Percentiles rank a stretch among this genome's conserved stretches.
These are phyloP conservation scores for Tetraodon nigroviridis DNA, from an alignment of 2,113 vertebrate genomes.

Conservation along the genomic window DNA sequence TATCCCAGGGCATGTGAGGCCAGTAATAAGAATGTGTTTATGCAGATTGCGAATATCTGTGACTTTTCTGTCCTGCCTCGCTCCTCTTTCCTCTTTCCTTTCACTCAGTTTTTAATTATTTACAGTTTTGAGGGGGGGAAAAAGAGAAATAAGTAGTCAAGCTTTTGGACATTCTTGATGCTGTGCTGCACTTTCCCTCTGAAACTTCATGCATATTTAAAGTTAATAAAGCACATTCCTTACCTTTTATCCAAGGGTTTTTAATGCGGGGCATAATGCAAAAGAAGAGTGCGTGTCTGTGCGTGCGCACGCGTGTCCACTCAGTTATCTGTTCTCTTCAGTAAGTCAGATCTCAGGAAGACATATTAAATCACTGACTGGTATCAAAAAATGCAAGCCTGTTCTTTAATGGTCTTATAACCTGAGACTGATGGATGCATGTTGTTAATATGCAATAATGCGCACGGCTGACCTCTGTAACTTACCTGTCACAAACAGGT, in stretches of 20 bases:
- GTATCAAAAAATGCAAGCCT: constrained; percentile 9
- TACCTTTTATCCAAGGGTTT: constrained; percentile 72
- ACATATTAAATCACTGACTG: constrained; percentile 23
- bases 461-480: not conserved
- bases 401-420: constrained; percentile 10
- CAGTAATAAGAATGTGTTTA: constrained; percentile 68
- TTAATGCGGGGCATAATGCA: constrained; percentile 55
- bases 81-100: not conserved
- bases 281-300: constrained; percentile 13
- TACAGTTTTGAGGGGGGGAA: constrained; percentile 52
- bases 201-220: constrained; percentile 80
- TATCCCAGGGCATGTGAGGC: constrained; percentile 56
- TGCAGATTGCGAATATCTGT: constrained; percentile 56
- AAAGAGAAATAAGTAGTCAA: constrained; percentile 69
- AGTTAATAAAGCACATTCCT: constrained; percentile 76
- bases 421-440: not conserved
- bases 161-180: constrained; percentile 72
- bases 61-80: constrained; percentile 39
- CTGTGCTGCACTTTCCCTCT: constrained; percentile 69
- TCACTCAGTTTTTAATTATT: constrained; percentile 70
- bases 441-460: not conserved
- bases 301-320: constrained; percentile 3
- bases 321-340: constrained; percentile 36
- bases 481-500: constrained; percentile 3
- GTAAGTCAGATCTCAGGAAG: constrained; percentile 18